Evolutionary conservation across 2,888 invertebrate genomes (phyloP).

Genomic region (Orgyia antiqua): DNA sequence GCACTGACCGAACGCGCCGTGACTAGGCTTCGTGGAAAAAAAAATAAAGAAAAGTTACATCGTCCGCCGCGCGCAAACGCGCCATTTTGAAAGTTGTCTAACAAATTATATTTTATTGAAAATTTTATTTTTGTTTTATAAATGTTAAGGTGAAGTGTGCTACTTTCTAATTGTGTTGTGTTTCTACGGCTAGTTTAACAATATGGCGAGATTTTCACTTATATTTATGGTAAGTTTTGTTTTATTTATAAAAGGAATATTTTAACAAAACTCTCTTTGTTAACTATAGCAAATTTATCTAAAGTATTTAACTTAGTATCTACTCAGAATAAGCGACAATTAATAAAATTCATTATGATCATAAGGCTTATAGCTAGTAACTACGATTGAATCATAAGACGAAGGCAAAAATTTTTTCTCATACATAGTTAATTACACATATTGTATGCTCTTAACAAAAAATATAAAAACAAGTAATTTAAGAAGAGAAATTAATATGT

Average conservation of each 20-base stretch:
- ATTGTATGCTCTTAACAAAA: no score
- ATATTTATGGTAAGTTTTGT: slow-evolving; percentile 40
- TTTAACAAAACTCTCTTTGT: no score
- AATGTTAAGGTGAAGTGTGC: slow-evolving; percentile 35
- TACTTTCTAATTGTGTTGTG: slow-evolving; percentile 32
- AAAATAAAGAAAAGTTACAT: slow-evolving; percentile 11
- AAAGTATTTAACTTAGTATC: no score
- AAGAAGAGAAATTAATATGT: no score
- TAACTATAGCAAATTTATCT: no score
- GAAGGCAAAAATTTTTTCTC: no score
- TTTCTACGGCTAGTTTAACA: slow-evolving; percentile 17
- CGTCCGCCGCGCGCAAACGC: slow-evolving; percentile 18
- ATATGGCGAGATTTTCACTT: slow-evolving; percentile 34
- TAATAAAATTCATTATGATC: no score
- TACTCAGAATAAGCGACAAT: no score
- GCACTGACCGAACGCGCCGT: slow-evolving; percentile 28
- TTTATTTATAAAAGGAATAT: background rate
- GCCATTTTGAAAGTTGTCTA: slow-evolving; percentile 15
- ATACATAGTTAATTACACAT: no score
- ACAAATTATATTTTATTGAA: slow-evolving; percentile 10
- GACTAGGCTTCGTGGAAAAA: slow-evolving; percentile 17
- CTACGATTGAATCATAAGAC: no score
- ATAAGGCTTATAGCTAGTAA: no score
- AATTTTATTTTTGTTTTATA: slow-evolving; percentile 9
- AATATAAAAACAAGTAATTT: no score